Evolutionary conservation across 2,797 vertebrate genomes (phyloP), one percentile per base, ranked within the genome.

Genomic region (Oceanodroma leucorhoa): DNA sequence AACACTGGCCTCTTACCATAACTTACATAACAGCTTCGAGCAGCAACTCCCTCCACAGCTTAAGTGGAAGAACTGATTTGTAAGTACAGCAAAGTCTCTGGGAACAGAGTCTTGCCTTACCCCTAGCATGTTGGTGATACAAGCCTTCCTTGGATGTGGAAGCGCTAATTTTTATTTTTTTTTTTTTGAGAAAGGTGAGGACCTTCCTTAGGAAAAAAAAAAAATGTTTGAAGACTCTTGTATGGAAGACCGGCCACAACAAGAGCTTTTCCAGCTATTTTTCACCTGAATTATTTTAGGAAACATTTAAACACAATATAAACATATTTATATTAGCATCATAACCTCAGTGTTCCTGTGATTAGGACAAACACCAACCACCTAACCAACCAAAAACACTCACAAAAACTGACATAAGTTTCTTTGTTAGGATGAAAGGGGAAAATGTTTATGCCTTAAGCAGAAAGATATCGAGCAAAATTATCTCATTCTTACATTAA

Each of bases 391-490:
- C 19, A 32, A 48, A 46, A 88, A 12, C 38, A 80, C 20, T 73
- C 13, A 34, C 20, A 19, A 54, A 24, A 60, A 90, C 40, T 70
- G 62, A 77, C 13, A 36, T 20, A 11, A 19, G 30, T 57, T 77
- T 71, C 69, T 79, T 72, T 82, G 45, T 51, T 32, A 73, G 66
- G 51, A 87, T 87, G 14, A 84, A 89, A 92, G 43, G 16, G n/a
- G 22, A 58, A 79, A 76, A 64, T 8, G 10, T 48, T 83, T 70
- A 70, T 41, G 24, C 40, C 71, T 77, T 58, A 89, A 77, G 55
- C 40, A 84, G 48, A 60, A 89, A 82, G 32, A 19, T 70, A 87
- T 3, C 0, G 1, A 66, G 82, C 86, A 76, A 70, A 91, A 80
- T 34, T 22, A 46, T 34, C 54, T 89, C n/a, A 75, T 45, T 70